These are phyloP conservation scores for Echinarachnius parma DNA, from an alignment of 53 echinoderm and acorn worm genomes.

Conservation along the genomic window DNA sequence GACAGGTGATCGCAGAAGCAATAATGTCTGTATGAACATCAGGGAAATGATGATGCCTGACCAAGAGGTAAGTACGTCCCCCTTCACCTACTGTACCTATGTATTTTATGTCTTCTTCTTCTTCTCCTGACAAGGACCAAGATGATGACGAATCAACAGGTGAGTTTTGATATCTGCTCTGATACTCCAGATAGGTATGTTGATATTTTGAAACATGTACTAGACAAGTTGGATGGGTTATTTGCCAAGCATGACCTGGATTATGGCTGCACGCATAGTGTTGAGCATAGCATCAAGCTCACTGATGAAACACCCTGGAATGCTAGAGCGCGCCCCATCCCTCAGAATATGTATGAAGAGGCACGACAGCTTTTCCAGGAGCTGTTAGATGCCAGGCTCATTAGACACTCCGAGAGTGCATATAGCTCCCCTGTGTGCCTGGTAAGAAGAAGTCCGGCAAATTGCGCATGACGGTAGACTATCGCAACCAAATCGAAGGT, in stretches of 20 bases:
- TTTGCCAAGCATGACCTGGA: slow-evolving; percentile 17
- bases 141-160: not conserved
- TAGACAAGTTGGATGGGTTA: slow-evolving; percentile 1
- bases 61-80: not conserved
- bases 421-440: slow-evolving; percentile 26
- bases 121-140: not conserved
- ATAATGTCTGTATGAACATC: not conserved
- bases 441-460: slow-evolving; percentile 14
- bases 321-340: slow-evolving; percentile 12
- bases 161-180: not conserved
- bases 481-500: slow-evolving; percentile 8
- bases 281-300: slow-evolving; percentile 14
- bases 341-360: slow-evolving; percentile 38
- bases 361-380: slow-evolving; percentile 19
- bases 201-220: not conserved
- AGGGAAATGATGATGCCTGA: not conserved
- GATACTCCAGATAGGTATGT: not conserved
- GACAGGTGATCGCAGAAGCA: not conserved
- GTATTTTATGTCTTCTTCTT: not conserved
- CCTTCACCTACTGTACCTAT: not conserved
- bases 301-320: slow-evolving; percentile 14
- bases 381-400: slow-evolving; percentile 11
- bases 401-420: slow-evolving; percentile 24
- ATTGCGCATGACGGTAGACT: slow-evolving; percentile 11
- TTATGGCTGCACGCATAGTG: slow-evolving; percentile 2